Conservation (phyloP, 1,140 invertebrate species). For the Anastrepha ludens region DNA sequence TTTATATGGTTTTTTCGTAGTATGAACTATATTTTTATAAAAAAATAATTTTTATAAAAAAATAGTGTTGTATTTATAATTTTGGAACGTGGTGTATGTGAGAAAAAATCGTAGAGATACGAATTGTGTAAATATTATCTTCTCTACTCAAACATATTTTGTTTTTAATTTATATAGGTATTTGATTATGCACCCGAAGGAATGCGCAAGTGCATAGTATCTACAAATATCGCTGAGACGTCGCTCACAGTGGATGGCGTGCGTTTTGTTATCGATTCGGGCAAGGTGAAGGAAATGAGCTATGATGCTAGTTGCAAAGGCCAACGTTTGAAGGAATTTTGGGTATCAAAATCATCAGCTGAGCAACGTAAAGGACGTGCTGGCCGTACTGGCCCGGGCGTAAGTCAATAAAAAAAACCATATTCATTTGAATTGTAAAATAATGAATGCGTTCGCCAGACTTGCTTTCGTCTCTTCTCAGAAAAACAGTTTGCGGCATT, state of each 20-base stretch:
- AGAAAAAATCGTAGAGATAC: too few species aligned
- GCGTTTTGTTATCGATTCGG: slow-evolving; percentile 97
- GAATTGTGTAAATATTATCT: not conserved
- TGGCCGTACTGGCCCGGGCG: slow-evolving; percentile 82
- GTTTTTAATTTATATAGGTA: slow-evolving; percentile 77
- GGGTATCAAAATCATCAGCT: slow-evolving; percentile 97
- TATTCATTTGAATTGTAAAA: not conserved
- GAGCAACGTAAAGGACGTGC: slow-evolving; percentile 97
- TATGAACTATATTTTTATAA: too few species aligned
- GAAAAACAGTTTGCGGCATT: slow-evolving; percentile 80
- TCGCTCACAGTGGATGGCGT: slow-evolving; percentile 99
- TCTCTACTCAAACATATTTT: not conserved
- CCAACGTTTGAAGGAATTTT: slow-evolving; percentile 93
- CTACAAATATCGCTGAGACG: slow-evolving; percentile 99
- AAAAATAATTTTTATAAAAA: too few species aligned
- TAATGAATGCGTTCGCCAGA: slow-evolving; percentile 55
- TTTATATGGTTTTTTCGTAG: too few species aligned
- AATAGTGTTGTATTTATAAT: too few species aligned
- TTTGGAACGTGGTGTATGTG: too few species aligned
- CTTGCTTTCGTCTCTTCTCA: slow-evolving; percentile 89
- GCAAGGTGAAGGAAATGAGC: slow-evolving; percentile 98
- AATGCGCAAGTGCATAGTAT: slow-evolving; percentile 96
- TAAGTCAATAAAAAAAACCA: slow-evolving; percentile 59
- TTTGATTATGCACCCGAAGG: slow-evolving; percentile 98
- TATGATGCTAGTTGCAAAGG: slow-evolving; percentile 93